Base-by-base conservation (phyloP, 2,797 vertebrate genomes). In the Choloepus didactylus region DNA sequence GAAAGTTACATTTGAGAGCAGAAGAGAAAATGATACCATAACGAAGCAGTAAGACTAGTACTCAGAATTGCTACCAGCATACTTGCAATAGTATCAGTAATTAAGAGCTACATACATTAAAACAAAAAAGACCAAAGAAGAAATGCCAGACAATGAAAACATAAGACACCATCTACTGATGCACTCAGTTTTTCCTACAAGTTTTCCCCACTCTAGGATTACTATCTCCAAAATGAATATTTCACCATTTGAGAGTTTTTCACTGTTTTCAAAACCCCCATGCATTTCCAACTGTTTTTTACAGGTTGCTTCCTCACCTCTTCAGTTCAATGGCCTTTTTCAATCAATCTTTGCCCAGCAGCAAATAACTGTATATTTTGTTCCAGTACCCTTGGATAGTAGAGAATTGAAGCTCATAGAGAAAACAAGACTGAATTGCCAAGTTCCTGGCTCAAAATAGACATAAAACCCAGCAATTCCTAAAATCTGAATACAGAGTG, bases 361-460 rank as follows among this genome's bases (percentile, higher is more conserved):
- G 14, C 41, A 70, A 64, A 69, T 91, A 93, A 86, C 69, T 23
- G 27, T 35, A 44, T 54, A 79, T 15, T 76, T 82, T 91, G 35
- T 91, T 81, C 70, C 25, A 86, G 21, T 81, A 41, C 60, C 11
- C 35, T 76, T 92, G 66, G 12, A 76, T 76, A 69, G 15, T 38
- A 93, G 18, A 54, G 56, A 93, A 72, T 54, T 49, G 35, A 95
- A 87, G 10, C 11, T 93, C 54, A 80, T 1, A n/a, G 23, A 82
- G 72, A 79, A 90, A 89, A 93, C 35, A 35, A 35, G 35, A 35
- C 35, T 86, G 38, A 93, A 89, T 54, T 54, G 25, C 3, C 2
- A 21, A 10, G 46, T 84, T 49, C 54, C 91, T 87, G 66, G 59
- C 60, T 95, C 5, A 27, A 79, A 93, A 81, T n/a, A 66, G 25